These are phyloP conservation scores for Trachelus tabidus DNA, from an alignment of 2,888 invertebrate genomes.

Conservation along the genomic window DNA sequence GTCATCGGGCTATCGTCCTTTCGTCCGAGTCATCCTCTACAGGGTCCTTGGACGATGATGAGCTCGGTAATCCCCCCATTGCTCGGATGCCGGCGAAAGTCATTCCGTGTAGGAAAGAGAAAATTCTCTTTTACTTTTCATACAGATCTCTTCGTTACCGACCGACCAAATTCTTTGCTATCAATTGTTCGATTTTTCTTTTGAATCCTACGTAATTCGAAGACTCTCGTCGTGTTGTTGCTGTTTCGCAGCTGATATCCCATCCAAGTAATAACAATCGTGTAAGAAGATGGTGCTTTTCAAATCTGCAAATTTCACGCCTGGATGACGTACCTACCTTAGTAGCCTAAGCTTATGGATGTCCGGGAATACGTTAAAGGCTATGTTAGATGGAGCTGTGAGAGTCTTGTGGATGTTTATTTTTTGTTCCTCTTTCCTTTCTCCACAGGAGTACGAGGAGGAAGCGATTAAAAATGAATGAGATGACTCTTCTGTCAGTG, in stretches of 20 bases:
- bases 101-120: neutral
- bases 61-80: neutral
- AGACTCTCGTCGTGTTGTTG: neutral
- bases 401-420: neutral
- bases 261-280: neutral
- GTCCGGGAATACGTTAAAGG: neutral
- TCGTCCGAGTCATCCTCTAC: neutral
- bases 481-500: neutral
- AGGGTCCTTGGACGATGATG: neutral
- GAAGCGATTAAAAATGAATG: conserved; percentile 6
- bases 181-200: neutral
- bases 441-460: neutral
- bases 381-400: neutral
- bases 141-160: neutral
- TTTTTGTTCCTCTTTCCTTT: neutral
- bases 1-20: conserved; percentile 1
- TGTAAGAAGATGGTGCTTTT: neutral
- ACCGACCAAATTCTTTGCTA: neutral
- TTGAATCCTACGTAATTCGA: neutral
- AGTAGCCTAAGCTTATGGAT: neutral
- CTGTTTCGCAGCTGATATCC: neutral
- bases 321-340: neutral
- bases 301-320: neutral
- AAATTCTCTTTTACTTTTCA: neutral
- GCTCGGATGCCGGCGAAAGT: neutral